Percentiles rank a stretch among this genome's conserved stretches.
Evolutionary conservation across 2,113 vertebrate genomes (phyloP).

Genomic region (Ptyas mucosa): DNA sequence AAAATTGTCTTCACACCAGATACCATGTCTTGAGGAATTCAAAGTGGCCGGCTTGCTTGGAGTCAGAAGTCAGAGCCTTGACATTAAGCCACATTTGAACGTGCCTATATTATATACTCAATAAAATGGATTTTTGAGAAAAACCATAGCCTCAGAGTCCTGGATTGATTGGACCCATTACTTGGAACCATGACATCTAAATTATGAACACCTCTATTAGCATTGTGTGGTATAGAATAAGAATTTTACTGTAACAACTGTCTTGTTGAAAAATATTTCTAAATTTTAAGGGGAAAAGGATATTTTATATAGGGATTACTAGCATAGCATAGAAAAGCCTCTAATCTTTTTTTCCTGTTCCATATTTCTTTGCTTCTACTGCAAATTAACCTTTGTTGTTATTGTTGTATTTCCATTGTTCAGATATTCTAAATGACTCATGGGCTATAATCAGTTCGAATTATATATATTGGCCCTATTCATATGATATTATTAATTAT

Average conservation of each 20-base stretch:
- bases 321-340: neutral
- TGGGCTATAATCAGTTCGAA: no score
- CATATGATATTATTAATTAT: neutral
- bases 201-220: neutral
- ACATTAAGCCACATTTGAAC: no score
- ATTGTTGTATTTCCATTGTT: neutral
- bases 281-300: neutral
- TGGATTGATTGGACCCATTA: no score
- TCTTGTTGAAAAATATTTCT: neutral
- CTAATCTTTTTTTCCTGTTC: neutral
- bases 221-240: neutral
- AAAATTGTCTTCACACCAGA: no score
- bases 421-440: neutral
- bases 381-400: neutral
- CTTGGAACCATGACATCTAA: no score
- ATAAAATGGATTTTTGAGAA: no score
- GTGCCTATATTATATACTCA: no score
- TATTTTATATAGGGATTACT: neutral
- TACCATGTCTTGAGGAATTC: no score
- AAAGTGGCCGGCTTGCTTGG: no score
- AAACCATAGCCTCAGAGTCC: no score
- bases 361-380: neutral
- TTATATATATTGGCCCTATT: neutral
- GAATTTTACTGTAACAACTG: neutral
- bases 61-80: no score